Evolutionary conservation across 1,140 invertebrate species (phyloP).

Genomic region (Brachionus rotundiformis): DNA sequence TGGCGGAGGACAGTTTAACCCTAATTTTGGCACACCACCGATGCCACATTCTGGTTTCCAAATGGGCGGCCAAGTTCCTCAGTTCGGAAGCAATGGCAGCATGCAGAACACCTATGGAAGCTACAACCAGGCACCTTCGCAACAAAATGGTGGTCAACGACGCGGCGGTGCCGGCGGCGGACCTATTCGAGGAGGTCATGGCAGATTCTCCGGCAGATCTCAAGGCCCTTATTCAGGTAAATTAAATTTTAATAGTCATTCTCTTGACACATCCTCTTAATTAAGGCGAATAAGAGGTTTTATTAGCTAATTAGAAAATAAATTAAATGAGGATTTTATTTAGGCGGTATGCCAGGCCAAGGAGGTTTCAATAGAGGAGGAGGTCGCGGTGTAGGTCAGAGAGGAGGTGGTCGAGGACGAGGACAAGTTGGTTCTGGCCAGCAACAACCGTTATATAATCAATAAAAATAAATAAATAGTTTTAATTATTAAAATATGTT

Average conservation of each 20-base stretch:
- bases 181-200: conserved; percentile 17
- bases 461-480: conserved; percentile 31
- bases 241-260: background rate
- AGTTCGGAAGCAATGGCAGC: conserved; percentile 1
- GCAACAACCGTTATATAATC: conserved; percentile 25
- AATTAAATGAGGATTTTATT: background rate
- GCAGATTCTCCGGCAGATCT: background rate
- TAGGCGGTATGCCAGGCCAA: conserved; percentile 34
- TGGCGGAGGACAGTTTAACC: background rate
- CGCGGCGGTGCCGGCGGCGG: background rate
- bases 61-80: conserved; percentile 11
- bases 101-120: conserved; percentile 32
- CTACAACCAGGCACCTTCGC: background rate
- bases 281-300: background rate
- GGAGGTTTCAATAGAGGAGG: conserved; percentile 24
- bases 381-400: conserved; percentile 26
- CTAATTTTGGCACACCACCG: background rate
- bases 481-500: background rate
- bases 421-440: background rate
- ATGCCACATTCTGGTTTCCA: background rate
- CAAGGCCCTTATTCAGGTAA: conserved; percentile 45
- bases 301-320: background rate
- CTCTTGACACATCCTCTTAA: background rate
- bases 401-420: conserved; percentile 24
- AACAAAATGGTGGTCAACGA: background rate